Percentiles rank a stretch among this genome's conserved stretches.
Conservation (phyloP, 2,797 vertebrate genomes). For the Cyclura pinguis region DNA sequence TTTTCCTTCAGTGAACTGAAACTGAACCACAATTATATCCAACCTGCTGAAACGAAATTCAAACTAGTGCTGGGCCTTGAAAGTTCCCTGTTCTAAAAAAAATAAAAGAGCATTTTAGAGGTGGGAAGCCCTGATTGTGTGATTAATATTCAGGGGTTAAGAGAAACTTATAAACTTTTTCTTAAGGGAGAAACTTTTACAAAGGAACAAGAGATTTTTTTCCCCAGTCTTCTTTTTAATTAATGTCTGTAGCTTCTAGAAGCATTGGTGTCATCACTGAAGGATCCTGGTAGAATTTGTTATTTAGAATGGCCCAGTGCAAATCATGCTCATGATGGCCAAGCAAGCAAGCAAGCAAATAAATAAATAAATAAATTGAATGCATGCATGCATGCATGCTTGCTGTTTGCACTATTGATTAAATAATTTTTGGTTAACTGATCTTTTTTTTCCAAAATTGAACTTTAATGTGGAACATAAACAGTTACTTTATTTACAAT, state of each 20-base stretch:
- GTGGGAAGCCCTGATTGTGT: neutral
- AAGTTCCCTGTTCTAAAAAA: too few relatives aligned
- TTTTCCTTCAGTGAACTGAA: conserved; percentile 5
- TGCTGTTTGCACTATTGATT: neutral
- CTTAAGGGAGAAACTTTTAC: neutral
- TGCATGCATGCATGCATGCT: too few relatives aligned
- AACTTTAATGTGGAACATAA: too few relatives aligned
- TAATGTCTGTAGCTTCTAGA: neutral
- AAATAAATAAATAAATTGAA: neutral
- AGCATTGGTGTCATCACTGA: too few relatives aligned
- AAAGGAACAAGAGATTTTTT: neutral
- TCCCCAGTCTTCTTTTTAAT: neutral
- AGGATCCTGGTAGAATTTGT: neutral
- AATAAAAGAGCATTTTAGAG: neutral
- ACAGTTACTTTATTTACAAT: too few relatives aligned
- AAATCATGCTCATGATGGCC: neutral
- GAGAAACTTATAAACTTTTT: neutral
- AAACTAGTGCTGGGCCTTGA: neutral
- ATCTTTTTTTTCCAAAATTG: neutral
- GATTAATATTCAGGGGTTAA: neutral
- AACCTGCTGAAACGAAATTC: neutral
- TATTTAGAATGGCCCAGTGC: neutral
- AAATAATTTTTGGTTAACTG: neutral
- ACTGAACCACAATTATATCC: neutral
- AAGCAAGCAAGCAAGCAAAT: neutral